Base-by-base conservation (phyloP, 2,888 invertebrate genomes). In the Shargacucullia verbasci region DNA sequence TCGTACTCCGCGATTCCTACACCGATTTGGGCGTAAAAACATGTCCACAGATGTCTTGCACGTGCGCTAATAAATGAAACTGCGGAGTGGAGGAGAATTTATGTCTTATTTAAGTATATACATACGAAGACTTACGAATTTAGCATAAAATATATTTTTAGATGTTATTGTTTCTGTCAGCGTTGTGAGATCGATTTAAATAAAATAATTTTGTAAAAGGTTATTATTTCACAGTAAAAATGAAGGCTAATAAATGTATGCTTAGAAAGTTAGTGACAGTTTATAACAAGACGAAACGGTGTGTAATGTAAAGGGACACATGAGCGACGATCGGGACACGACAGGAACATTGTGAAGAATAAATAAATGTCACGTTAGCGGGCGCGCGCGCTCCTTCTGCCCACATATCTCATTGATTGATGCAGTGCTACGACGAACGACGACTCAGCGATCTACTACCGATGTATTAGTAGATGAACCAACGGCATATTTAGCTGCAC, bases 321-420 rank as follows among this genome's bases (percentile, higher is more conserved):
- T 66, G 76, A 82, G 79, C 78, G 76, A 79, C 80, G 80, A 80
- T 76, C 83, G 82, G 78, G 81, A 88, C 89, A 87, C 81, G 90
- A 88, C 89, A 85, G 86, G 81, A 84, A 89, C 90, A 92, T 87
- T 86, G 86, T 81, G 78, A 78, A 83, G 86, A 89, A 92, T 93
- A 91, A 90, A 93, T 93, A 90, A 90, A 90, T 85, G 91, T 90
- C 92, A 87, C 83, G 84, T 89, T 90, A 88, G 81, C 83, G 75
- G 78, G 80, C 82, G 75, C 68, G 66, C 71, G 81, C 78, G 81
- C 81, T 76, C 69, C 80, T 79, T 74, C 77, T 81, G 64, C 73
- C 80, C 80, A 79, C 82, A 80, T 82, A 78, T 80, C 83, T 81
- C 81, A 82, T 81, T 91, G 91, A 91, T 88, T 90, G 92, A 92